Percentiles rank a stretch among this genome's conserved stretches.
phyloP scores from a whole-genome alignment of 2,113 vertebrate genomes.

The Callaeas wilsoni region DNA sequence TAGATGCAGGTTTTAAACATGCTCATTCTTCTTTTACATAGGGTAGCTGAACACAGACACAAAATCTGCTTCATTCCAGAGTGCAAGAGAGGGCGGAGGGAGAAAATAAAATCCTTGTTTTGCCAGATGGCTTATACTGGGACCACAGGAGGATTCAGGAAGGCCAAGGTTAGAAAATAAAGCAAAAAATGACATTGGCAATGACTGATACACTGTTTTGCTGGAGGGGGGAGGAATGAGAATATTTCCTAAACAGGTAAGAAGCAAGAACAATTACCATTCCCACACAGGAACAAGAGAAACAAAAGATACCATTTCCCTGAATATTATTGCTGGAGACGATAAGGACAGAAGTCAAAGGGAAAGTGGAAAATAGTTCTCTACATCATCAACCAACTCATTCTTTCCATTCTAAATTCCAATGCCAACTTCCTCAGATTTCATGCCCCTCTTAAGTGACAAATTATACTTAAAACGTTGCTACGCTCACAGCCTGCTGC shows the following conservation, averaged over 20 bases:
- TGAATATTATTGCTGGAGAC: background rate
- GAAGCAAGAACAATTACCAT: constrained; percentile 30
- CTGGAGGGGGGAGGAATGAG: background rate
- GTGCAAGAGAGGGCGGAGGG: rapidly evolving
- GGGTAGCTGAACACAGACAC: background rate
- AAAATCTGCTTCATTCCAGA: background rate
- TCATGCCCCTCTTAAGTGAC: background rate
- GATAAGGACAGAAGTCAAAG: constrained; percentile 42
- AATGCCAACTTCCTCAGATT: constrained; percentile 13
- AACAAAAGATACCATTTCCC: constrained; percentile 50
- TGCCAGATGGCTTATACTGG: background rate
- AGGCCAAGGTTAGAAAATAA: constrained; percentile 4
- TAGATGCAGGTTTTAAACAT: background rate
- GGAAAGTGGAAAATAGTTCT: constrained; percentile 41
- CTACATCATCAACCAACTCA: constrained; percentile 10
- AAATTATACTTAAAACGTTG: background rate
- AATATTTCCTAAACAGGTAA: constrained; percentile 58
- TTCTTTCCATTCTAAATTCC: constrained; percentile 44
- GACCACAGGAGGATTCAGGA: background rate
- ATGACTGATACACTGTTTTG: constrained; percentile 2
- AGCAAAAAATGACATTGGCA: background rate
- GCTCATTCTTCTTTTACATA: background rate
- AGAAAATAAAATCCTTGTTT: background rate
- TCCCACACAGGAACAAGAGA: constrained; percentile 48
- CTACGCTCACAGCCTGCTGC: background rate